Base-by-base conservation (phyloP, 53 echinoderm and acorn worm genomes). In the Glandiceps talaboti region DNA sequence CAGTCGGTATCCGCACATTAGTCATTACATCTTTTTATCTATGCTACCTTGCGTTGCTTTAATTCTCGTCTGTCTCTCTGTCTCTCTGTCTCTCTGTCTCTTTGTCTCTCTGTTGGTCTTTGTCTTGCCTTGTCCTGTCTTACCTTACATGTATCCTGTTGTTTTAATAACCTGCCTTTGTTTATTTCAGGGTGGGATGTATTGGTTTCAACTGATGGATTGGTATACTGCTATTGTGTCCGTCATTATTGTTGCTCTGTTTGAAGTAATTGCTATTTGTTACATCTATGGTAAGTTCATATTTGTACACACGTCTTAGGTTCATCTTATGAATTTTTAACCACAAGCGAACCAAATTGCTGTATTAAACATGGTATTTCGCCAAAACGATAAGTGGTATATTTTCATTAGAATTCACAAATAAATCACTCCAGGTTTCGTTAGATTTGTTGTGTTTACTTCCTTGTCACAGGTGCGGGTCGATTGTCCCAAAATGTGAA, bases 161-260 rank as follows among this genome's bases (percentile, higher is more conserved):
- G 6, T 20, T 45, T 20, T 45, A 6, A 12, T 20, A 12, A 6
- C 20, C 64, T 32, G 10, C 77, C 27, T 26, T 77, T 72, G 0
- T 76, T 33, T 31, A 28, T 28, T 45, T 14, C 78, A 94, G 94
- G 94, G 94, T 30, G 96, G 96, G 0, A 97, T 97, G 85, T 97
- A 93, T 80, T 93, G 85, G 45, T 93, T 97, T 77, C 92, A 93
- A 80, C 76, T 97, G 30, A 89, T 97, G 76, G 97, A 97, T 82
- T 97, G 97, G 97, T 97, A 97, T 80, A 93, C 88, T 25, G 91
- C 97, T 14, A 85, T 97, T 26, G 87, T 97, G 26, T 97, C 97
- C 73, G 85, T 97, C 74, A 90, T 93, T 80, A 92, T 97, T 74
- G 83, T 97, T 10, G 97, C 97, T 1, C 90, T 91, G 30, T 89